phyloP scores from a whole-genome alignment of 2,888 invertebrate species.

The Pterobdella sp. region DNA sequence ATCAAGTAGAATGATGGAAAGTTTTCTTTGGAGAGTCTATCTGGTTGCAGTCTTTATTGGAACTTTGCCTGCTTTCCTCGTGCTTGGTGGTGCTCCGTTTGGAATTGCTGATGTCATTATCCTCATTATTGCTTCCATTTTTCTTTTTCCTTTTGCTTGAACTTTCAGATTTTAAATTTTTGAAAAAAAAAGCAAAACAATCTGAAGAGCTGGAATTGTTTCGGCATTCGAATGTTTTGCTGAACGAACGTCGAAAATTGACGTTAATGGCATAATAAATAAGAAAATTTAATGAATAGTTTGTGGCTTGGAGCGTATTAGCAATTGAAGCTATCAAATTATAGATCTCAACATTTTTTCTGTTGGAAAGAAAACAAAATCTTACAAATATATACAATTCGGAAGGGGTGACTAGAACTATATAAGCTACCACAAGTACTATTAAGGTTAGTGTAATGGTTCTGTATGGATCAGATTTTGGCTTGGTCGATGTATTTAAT shows the following conservation, averaged over 20 bases:
- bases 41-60: not conserved
- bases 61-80: not conserved
- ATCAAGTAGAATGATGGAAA: not conserved
- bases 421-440: slow-evolving; percentile 46
- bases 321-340: slow-evolving; percentile 33
- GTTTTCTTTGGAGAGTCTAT: not conserved
- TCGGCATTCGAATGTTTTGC: not conserved
- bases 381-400: slow-evolving; percentile 45
- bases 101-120: not conserved
- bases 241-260: slow-evolving; percentile 32
- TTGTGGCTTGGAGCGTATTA: slow-evolving; percentile 36
- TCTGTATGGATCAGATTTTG: slow-evolving; percentile 23
- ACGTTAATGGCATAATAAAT: slow-evolving; percentile 38
- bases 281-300: slow-evolving; percentile 40
- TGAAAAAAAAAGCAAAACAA: not conserved
- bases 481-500: not conserved
- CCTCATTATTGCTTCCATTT: not conserved
- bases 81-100: not conserved
- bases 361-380: slow-evolving; percentile 33
- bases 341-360: slow-evolving; percentile 19
- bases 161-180: not conserved
- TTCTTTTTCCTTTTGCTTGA: not conserved
- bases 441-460: slow-evolving; percentile 46
- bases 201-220: not conserved
- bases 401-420: slow-evolving; percentile 46